Conservation (phyloP, 2,797 vertebrate genomes). For the Carapus acus region DNA sequence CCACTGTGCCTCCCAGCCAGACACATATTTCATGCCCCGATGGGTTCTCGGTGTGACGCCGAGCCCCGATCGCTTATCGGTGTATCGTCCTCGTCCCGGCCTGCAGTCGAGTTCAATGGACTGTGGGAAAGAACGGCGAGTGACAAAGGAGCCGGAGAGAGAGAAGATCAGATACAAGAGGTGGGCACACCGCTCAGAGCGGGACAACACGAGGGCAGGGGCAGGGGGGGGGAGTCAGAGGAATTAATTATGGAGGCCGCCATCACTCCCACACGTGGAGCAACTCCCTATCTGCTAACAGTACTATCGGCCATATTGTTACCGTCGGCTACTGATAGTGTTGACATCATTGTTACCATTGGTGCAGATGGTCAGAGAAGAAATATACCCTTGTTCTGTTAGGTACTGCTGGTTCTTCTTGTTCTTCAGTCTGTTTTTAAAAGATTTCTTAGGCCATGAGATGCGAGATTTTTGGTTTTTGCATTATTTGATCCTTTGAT, state of each 20-base stretch:
- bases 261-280: slow-evolving; percentile 11
- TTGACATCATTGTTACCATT: too few species aligned
- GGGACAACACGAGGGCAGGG: slow-evolving; percentile 23
- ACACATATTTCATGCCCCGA: slow-evolving; percentile 60
- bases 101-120: slow-evolving; percentile 52
- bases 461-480: too few species aligned
- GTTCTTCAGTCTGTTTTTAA: too few species aligned
- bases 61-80: slow-evolving; percentile 55
- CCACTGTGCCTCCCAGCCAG: slow-evolving; percentile 44
- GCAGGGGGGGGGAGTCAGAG: too few species aligned
- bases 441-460: too few species aligned
- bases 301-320: too few species aligned
- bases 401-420: too few species aligned
- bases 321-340: too few species aligned
- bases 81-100: slow-evolving; percentile 48
- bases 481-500: too few species aligned
- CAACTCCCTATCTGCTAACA: too few species aligned
- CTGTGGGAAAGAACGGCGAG: slow-evolving; percentile 38
- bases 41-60: slow-evolving; percentile 56
- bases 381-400: too few species aligned
- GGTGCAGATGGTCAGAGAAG: too few species aligned
- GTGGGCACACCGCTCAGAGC: slow-evolving; percentile 30
- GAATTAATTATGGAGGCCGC: slow-evolving; percentile 2
- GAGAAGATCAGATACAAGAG: slow-evolving; percentile 40
- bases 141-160: slow-evolving; percentile 41